phyloP scores from a whole-genome alignment of 2,113 vertebrate species.

The Lagopus muta region DNA sequence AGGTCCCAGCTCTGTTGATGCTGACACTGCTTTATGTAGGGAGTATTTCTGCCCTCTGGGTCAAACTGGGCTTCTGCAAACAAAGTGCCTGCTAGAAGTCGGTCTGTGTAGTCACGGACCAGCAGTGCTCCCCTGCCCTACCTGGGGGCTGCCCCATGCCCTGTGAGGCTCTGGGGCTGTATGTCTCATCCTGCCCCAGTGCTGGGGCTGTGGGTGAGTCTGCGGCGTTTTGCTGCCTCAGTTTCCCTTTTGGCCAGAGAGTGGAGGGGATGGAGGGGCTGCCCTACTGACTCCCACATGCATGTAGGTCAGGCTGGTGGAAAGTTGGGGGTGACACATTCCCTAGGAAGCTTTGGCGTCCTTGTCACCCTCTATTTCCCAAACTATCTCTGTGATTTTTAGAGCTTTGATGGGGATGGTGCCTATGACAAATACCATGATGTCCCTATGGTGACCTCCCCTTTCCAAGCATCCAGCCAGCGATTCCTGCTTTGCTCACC shows the following conservation, averaged over 20 bases:
- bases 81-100: constrained; percentile 58
- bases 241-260: background rate
- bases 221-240: background rate
- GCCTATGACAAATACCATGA: background rate
- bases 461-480: background rate
- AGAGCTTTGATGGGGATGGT: background rate
- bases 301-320: background rate
- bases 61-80: background rate
- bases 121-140: background rate
- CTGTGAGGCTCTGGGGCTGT: fast-evolving
- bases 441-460: background rate
- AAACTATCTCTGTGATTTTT: background rate
- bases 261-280: background rate
- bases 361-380: background rate
- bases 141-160: background rate
- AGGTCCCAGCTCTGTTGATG: background rate
- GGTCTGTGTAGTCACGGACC: background rate
- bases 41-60: background rate
- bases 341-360: background rate
- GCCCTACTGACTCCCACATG: background rate
- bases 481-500: background rate
- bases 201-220: background rate
- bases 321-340: background rate
- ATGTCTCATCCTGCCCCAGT: background rate
- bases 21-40: background rate